Evolutionary conservation across 1,140 invertebrate genomes (phyloP).

Genomic region (Calosoma granatense): DNA sequence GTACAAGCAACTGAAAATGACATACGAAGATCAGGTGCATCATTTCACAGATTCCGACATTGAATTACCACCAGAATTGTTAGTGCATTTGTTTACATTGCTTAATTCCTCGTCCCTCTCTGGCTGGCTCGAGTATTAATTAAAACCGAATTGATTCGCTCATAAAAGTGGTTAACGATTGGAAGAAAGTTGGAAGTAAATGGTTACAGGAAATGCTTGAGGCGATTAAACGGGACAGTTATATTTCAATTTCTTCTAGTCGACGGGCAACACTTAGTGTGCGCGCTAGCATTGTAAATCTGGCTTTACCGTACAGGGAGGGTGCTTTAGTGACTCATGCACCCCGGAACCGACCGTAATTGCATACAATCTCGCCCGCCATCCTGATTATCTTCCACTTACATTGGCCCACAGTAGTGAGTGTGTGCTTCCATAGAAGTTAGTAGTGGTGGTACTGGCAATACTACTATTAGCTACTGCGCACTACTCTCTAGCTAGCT

Average conservation of each 20-base stretch:
- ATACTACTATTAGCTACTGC: not conserved
- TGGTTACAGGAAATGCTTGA: not conserved
- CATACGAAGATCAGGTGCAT: too few relatives aligned
- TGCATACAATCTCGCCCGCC: conserved; percentile 18
- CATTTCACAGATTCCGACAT: too few relatives aligned
- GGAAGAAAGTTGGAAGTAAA: not conserved
- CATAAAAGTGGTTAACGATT: conserved; percentile 2
- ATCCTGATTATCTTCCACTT: conserved; percentile 20
- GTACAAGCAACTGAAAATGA: too few relatives aligned
- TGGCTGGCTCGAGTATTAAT: not conserved
- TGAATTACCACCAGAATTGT: too few relatives aligned
- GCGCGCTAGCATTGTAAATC: conserved; percentile 15
- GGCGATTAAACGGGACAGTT: not conserved
- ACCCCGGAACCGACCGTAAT: conserved; percentile 14
- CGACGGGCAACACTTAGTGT: not conserved
- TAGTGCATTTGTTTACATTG: conserved; percentile 1
- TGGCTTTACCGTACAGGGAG: conserved; percentile 14
- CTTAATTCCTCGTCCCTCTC: not conserved
- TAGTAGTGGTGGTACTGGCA: too few relatives aligned
- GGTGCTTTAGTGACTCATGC: conserved; percentile 18
- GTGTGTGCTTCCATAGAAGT: too few relatives aligned
- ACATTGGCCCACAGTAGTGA: conserved; percentile 14
- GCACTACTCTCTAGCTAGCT: not conserved
- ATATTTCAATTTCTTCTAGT: conserved; percentile 8
- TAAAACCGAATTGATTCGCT: conserved; percentile 1